Conservation (phyloP, 2,113 vertebrate species). For the Proteles cristata region DNA sequence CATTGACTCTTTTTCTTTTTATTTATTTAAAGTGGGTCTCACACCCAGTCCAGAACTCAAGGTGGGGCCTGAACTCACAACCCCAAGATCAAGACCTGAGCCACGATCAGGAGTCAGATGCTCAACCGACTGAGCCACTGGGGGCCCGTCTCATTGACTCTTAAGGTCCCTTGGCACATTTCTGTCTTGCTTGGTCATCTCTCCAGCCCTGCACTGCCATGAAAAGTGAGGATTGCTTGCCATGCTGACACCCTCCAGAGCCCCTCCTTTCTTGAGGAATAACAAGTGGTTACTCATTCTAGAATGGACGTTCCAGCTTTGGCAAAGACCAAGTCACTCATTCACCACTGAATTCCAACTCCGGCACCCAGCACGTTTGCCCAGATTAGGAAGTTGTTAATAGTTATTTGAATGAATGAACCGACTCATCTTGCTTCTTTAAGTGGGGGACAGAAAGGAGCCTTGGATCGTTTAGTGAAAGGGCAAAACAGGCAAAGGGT, state of each 20-base stretch:
- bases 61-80: too few species aligned
- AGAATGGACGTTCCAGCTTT: neutral
- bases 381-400: neutral
- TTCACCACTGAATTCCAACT: neutral
- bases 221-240: neutral
- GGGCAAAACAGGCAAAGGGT: neutral
- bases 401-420: neutral
- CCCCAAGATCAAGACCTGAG: too few species aligned
- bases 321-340: neutral
- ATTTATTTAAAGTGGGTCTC: too few species aligned
- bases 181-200: neutral
- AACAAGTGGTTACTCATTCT: neutral
- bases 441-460: neutral
- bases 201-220: neutral
- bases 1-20: neutral
- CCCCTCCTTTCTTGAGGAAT: neutral
- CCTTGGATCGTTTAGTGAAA: neutral
- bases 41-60: too few species aligned
- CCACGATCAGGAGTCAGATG: too few species aligned
- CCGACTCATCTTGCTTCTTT: neutral
- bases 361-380: neutral
- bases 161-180: neutral
- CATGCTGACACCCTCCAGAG: neutral
- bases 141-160: neutral
- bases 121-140: too few species aligned